Evolutionary conservation across 30 jellyfish, hydroid and myxozoan genomes (phyloP).

Genomic region (Clytia hemisphaerica): DNA sequence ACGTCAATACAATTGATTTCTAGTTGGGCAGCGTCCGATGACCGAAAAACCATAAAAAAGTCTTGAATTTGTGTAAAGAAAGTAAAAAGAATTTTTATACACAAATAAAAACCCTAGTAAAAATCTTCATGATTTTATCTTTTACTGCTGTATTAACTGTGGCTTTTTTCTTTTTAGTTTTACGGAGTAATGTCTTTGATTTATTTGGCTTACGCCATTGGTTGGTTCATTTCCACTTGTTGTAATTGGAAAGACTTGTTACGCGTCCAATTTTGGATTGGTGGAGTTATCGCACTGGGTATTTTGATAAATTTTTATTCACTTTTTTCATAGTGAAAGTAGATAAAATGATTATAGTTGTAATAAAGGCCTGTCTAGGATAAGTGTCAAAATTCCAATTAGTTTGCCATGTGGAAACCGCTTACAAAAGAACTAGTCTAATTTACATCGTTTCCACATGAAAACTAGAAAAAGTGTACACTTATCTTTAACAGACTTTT

Average conservation of each 20-base stretch:
- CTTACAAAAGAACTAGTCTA: too few relatives aligned
- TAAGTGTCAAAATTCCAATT: not conserved
- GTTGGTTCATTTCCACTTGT: conserved; percentile 80
- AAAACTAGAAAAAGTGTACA: too few relatives aligned
- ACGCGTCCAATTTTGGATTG: conserved; percentile 89
- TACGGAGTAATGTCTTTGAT: conserved; percentile 81
- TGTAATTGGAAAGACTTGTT: conserved; percentile 88
- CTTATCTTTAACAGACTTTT: too few relatives aligned
- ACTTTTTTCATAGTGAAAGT: not conserved
- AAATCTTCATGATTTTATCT: not conserved
- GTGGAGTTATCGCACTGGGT: conserved; percentile 91
- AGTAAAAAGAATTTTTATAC: not conserved
- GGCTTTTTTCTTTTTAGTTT: conserved; percentile 32
- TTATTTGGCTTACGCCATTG: conserved; percentile 64
- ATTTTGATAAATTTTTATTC: not conserved
- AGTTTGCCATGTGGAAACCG: too few relatives aligned
- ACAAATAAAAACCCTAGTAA: not conserved
- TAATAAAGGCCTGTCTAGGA: not conserved
- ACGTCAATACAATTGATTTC: not conserved
- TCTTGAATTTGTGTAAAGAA: too few relatives aligned
- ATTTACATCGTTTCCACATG: too few relatives aligned
- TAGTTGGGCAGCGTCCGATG: too few relatives aligned
- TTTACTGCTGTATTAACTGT: too few relatives aligned
- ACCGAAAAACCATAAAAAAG: too few relatives aligned
- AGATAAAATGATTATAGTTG: too few relatives aligned